These are phyloP conservation scores for Drosophila colorata DNA, from an alignment of 2,888 invertebrate species.

Conservation along the genomic window DNA sequence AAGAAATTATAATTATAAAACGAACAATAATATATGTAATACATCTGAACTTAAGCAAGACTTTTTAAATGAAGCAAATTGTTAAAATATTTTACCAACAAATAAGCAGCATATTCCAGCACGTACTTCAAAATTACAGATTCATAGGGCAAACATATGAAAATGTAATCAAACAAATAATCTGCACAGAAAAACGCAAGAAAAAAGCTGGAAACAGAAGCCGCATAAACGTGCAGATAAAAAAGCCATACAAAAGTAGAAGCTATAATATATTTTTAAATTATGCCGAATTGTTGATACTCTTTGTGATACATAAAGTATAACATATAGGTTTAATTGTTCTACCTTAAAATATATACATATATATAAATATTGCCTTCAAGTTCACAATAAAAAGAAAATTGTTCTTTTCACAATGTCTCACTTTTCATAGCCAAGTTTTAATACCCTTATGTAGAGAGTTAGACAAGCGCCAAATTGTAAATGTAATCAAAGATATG, in stretches of 20 bases:
- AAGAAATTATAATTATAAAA: too few relatives aligned
- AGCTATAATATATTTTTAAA: neutral
- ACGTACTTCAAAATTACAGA: conserved; percentile 1
- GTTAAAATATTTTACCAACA: neutral
- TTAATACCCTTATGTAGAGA: conserved; percentile 1
- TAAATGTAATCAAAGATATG: conserved; percentile 59
- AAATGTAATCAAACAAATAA: conserved; percentile 59
- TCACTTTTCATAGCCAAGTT: conserved; percentile 14
- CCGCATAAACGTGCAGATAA: conserved; percentile 39
- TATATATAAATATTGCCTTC: neutral
- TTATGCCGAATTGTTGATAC: conserved; percentile 7
- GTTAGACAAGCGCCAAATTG: conserved; percentile 34
- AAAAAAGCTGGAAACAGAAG: conserved; percentile 30
- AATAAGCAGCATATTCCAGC: neutral
- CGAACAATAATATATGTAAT: too few relatives aligned
- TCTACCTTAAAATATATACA: neutral
- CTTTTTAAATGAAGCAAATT: too few relatives aligned
- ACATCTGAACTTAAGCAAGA: too few relatives aligned
- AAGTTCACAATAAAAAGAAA: neutral
- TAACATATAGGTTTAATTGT: neutral
- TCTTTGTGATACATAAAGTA: neutral
- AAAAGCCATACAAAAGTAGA: conserved; percentile 17
- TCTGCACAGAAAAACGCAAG: conserved; percentile 23
- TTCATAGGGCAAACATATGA: conserved; percentile 36
- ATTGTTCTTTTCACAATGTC: conserved; percentile 1